Base-by-base conservation (phyloP, 1,140 invertebrate species). In the Limonius californicus region DNA sequence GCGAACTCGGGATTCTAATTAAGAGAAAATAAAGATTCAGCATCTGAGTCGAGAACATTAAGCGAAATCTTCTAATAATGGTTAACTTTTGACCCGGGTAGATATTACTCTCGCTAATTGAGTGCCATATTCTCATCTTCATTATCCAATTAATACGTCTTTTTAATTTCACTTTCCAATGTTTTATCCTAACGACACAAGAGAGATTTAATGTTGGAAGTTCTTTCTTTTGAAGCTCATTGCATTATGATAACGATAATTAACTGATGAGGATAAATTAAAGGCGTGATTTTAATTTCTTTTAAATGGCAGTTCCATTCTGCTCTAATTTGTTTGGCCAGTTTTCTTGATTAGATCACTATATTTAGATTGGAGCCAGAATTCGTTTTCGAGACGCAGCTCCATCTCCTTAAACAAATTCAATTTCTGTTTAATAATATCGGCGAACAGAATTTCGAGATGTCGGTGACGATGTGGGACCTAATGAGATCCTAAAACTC, bases 121-220 rank as follows among this genome's bases (percentile, higher is more conserved):
- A 64, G 43, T 64, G 62, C 62, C 58, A 64, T 59, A 64, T 64
- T 64, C 53, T 64, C 58, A 54, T 45, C 58, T 56, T 64, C 62
- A 64, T 64, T 64, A 64, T 64, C 62, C 58, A 60, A 64, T 64
- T 64, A 64, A 64, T 64, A 57, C 57, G 32, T 39, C 53, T 56
- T 56, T 55, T 60, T 16, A 35, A 32, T 42, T 64, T 45, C 18
- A 15, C 14, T 42, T 35, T 55, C 42, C 35, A 19, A 55, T 50
- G 16, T 18, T 50, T 50, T 50, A 50, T 50, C 6, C n/a, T 50
- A 50, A 50, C n/a, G 45, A 50, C 7, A 2, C n/a, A 9, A 27
- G 9, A 27, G 23, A 27, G 23, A 9, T 27, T 27, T 27, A 27
- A 27, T 27, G 23, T 27, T 27, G 23, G 3, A 27, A 27, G 3